These are phyloP conservation scores for Andrena hattorfiana DNA, from an alignment of 2,888 invertebrate species.

Conservation along the genomic window DNA sequence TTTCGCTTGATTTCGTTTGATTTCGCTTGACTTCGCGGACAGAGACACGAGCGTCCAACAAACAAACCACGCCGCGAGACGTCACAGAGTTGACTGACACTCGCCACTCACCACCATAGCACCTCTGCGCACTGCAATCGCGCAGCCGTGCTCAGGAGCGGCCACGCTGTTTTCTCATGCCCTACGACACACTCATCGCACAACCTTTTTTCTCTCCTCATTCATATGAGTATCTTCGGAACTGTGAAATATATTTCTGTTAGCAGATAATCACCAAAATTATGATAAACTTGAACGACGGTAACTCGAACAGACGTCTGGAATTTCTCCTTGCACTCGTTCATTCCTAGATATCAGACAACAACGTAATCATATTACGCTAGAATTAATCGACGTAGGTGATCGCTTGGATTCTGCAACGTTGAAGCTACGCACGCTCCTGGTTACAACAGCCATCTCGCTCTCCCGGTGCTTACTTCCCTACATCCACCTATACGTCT, in stretches of 20 bases:
- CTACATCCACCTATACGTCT: background rate
- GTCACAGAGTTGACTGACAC: slow-evolving; percentile 85
- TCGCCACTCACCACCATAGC: slow-evolving; percentile 78
- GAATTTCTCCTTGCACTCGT: background rate
- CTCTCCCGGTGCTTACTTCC: background rate
- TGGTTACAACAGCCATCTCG: background rate
- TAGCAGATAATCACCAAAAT: no score
- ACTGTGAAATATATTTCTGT: background rate
- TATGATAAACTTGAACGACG: no score
- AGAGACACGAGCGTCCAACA: background rate
- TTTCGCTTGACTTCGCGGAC: background rate
- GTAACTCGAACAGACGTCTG: no score
- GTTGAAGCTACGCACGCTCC: background rate
- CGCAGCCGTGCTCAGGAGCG: slow-evolving; percentile 78
- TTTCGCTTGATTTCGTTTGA: background rate
- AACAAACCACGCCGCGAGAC: slow-evolving; percentile 63
- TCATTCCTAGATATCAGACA: background rate
- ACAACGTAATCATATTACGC: background rate
- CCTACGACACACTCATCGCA: no score
- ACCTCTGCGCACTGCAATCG: slow-evolving; percentile 80
- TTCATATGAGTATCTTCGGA: background rate
- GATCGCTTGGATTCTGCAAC: background rate
- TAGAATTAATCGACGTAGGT: background rate
- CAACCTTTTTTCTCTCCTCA: background rate
- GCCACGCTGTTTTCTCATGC: background rate